phyloP scores from a whole-genome alignment of 2,113 vertebrate species.

The Takifugu flavidus region DNA sequence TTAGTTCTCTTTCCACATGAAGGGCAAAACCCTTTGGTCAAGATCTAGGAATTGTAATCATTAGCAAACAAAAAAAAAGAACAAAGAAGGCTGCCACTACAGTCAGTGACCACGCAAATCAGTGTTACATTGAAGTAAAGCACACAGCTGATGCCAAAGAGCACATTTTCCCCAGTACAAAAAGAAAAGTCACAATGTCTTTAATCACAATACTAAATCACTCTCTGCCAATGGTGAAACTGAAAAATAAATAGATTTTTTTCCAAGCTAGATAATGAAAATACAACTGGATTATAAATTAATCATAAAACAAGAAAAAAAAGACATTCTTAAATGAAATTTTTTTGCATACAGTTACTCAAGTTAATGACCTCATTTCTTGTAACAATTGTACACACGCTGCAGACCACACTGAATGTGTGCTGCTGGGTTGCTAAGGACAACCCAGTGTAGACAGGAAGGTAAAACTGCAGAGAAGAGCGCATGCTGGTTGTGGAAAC shows the following conservation, averaged over 20 bases:
- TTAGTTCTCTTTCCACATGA: conserved; percentile 55
- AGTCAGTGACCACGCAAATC: conserved; percentile 56
- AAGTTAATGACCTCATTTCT: conserved; percentile 55
- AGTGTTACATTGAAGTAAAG: conserved; percentile 51
- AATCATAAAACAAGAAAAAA: conserved; percentile 60
- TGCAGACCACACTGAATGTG: conserved; percentile 32
- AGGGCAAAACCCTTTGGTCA: conserved; percentile 73
- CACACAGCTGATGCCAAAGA: conserved; percentile 41
- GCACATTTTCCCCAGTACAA: conserved; percentile 45
- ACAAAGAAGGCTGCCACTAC: conserved; percentile 60
- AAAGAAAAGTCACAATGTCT: conserved; percentile 32
- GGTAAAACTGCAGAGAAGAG: conserved; percentile 59
- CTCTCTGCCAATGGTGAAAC: conserved; percentile 50
- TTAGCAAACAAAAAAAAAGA: conserved; percentile 43
- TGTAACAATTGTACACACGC: conserved; percentile 54
- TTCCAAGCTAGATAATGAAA: conserved; percentile 70
- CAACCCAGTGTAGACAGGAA: conserved; percentile 25
- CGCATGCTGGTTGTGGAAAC: conserved; percentile 58
- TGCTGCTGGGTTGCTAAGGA: conserved; percentile 35
- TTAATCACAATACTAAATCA: conserved; percentile 70
- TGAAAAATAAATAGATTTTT: conserved; percentile 77
- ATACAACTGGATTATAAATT: conserved; percentile 77
- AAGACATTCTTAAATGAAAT: conserved; percentile 63
- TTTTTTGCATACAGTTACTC: conserved; percentile 73
- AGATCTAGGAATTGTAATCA: conserved; percentile 67